Percentiles rank a stretch among this genome's conserved stretches.
These are phyloP conservation scores for Ips nitidus DNA, from an alignment of 1,140 invertebrate species.

Conservation along the genomic window DNA sequence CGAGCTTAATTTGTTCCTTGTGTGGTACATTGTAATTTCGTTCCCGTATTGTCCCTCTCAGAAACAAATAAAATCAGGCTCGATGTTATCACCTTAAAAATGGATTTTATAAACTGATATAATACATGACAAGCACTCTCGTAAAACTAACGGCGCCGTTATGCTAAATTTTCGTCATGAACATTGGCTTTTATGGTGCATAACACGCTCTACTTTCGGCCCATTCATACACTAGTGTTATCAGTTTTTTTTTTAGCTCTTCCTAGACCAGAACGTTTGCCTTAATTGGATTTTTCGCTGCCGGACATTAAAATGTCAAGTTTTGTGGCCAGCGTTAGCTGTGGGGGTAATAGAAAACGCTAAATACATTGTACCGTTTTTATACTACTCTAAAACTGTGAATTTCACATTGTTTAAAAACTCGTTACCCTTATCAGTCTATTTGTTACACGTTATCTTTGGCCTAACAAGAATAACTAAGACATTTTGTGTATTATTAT, in stretches of 20 bases:
- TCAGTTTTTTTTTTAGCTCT: neutral
- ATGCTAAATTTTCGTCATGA: conserved; percentile 3
- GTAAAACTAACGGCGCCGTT: neutral
- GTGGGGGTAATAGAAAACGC: no score
- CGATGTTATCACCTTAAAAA: neutral
- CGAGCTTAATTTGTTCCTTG: neutral
- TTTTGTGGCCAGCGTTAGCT: no score
- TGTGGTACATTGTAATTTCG: neutral
- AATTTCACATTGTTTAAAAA: no score
- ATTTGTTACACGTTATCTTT: no score
- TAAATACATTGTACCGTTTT: no score
- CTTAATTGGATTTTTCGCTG: no score
- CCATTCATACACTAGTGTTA: neutral
- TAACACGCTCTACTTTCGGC: neutral
- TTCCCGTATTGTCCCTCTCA: neutral
- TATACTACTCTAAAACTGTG: no score
- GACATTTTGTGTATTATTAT: no score
- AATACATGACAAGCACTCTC: conserved; percentile 3
- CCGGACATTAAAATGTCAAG: no score
- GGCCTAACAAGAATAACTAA: no score
- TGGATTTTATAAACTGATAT: conserved; percentile 4
- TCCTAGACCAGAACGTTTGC: no score
- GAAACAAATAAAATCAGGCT: neutral
- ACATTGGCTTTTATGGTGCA: neutral
- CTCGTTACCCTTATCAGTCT: no score